Percentiles rank a stretch among this genome's conserved stretches.
Conservation (phyloP, 2,888 invertebrate species). For the Conchocele bisecta region DNA sequence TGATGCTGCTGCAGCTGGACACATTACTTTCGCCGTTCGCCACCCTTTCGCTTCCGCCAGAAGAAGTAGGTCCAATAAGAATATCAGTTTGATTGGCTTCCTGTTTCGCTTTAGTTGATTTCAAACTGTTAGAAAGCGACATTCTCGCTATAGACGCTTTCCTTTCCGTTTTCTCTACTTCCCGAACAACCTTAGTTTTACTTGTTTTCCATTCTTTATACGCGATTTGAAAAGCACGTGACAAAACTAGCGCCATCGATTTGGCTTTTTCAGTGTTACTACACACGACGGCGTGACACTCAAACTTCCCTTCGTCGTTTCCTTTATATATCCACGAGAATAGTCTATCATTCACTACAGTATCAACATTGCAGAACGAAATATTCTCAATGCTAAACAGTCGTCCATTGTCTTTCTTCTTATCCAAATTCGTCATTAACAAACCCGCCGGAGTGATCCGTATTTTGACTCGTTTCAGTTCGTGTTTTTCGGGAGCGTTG, state of each 20-base stretch:
- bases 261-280: slow-evolving; percentile 71
- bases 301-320: slow-evolving; percentile 42
- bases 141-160: slow-evolving; percentile 35
- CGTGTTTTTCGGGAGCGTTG: slow-evolving; percentile 68
- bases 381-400: slow-evolving; percentile 73
- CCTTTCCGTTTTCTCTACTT: slow-evolving; percentile 36
- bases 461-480: slow-evolving; percentile 64
- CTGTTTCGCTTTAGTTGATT: not conserved
- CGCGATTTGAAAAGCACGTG: slow-evolving; percentile 76
- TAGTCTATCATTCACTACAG: slow-evolving; percentile 68
- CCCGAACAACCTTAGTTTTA: slow-evolving; percentile 43
- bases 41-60: not conserved
- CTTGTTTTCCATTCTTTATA: slow-evolving; percentile 77
- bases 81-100: slow-evolving; percentile 1
- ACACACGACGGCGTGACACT: slow-evolving; percentile 75
- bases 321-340: slow-evolving; percentile 75
- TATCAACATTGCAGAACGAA: slow-evolving; percentile 76
- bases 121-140: not conserved
- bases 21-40: not conserved
- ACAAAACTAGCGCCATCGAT: slow-evolving; percentile 71
- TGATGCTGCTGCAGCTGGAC: too few species aligned
- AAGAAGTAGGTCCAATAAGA: not conserved
- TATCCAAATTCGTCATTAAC: slow-evolving; percentile 61
- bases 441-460: slow-evolving; percentile 66
- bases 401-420: slow-evolving; percentile 54